Conservation (phyloP, 2,888 invertebrate species). For the Thereva nobilitata region DNA sequence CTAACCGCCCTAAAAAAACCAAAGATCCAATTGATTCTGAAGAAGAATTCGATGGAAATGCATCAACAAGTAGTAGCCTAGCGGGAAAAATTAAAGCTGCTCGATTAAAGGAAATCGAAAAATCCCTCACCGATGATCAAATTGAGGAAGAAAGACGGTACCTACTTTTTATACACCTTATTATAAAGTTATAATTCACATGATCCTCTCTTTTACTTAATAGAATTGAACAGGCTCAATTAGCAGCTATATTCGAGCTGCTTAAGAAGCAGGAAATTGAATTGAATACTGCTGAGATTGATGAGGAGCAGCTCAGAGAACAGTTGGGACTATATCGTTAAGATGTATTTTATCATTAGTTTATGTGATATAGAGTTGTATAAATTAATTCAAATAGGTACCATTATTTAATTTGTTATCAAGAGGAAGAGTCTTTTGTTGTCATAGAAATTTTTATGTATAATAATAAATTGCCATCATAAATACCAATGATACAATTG, state of each 20-base stretch:
- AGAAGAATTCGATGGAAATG: not conserved
- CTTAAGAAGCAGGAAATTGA: slow-evolving; percentile 51
- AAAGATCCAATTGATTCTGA: not conserved
- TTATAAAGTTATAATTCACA: not conserved
- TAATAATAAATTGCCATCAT: too few relatives aligned
- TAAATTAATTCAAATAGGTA: too few relatives aligned
- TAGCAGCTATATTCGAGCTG: slow-evolving; percentile 50
- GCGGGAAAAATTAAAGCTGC: slow-evolving; percentile 35
- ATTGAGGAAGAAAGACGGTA: slow-evolving; percentile 41
- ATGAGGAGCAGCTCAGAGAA: slow-evolving; percentile 48
- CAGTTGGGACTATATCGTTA: slow-evolving; percentile 52
- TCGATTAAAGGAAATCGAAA: slow-evolving; percentile 38
- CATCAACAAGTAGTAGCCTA: not conserved
- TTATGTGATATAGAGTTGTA: too few relatives aligned
- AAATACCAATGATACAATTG: too few relatives aligned
- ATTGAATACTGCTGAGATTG: slow-evolving; percentile 50
- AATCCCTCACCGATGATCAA: slow-evolving; percentile 41
- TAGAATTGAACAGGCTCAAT: slow-evolving; percentile 51
- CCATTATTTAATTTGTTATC: too few relatives aligned
- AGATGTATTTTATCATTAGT: too few relatives aligned
- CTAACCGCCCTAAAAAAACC: too few relatives aligned
- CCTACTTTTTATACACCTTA: not conserved
- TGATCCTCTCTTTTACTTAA: slow-evolving; percentile 10
- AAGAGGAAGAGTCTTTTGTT: too few relatives aligned
- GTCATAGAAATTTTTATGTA: too few relatives aligned